Evolutionary conservation across 1,140 invertebrate species (phyloP).

Genomic region (Eurosta solidaginis): DNA sequence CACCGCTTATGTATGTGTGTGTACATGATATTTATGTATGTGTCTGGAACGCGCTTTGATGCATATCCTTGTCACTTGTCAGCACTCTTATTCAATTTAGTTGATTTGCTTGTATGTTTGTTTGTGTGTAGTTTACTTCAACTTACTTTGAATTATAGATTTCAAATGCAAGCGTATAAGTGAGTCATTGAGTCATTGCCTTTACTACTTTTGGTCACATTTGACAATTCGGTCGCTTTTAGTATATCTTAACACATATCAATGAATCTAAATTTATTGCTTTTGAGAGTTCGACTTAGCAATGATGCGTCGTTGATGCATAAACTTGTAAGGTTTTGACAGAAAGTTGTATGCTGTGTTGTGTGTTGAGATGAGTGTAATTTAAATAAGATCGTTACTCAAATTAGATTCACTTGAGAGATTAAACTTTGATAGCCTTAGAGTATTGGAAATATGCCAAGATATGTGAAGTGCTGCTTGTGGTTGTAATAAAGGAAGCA

Average conservation of each 20-base stretch:
- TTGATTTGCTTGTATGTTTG: slow-evolving; percentile 19
- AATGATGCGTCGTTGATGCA: not conserved
- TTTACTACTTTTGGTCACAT: not conserved
- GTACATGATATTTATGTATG: no score
- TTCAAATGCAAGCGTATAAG: no score
- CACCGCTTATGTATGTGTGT: no score
- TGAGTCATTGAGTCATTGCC: not conserved
- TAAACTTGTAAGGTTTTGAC: not conserved
- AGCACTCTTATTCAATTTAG: slow-evolving; percentile 20
- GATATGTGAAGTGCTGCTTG: no score
- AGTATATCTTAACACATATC: not conserved
- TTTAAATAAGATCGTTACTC: slow-evolving; percentile 6
- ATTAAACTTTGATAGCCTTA: not conserved
- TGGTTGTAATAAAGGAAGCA: no score
- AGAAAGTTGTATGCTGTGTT: not conserved
- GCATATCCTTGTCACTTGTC: slow-evolving; percentile 21
- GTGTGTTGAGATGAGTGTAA: not conserved
- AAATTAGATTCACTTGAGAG: slow-evolving; percentile 22
- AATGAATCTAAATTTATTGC: slow-evolving; percentile 2
- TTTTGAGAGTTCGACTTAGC: not conserved
- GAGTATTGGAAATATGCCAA: not conserved
- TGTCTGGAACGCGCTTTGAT: not conserved
- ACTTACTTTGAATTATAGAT: no score
- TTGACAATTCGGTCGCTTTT: not conserved
- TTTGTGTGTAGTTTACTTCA: not conserved